Conservation (phyloP, 2,797 vertebrate species). For the Philypnodon macrostomus region DNA sequence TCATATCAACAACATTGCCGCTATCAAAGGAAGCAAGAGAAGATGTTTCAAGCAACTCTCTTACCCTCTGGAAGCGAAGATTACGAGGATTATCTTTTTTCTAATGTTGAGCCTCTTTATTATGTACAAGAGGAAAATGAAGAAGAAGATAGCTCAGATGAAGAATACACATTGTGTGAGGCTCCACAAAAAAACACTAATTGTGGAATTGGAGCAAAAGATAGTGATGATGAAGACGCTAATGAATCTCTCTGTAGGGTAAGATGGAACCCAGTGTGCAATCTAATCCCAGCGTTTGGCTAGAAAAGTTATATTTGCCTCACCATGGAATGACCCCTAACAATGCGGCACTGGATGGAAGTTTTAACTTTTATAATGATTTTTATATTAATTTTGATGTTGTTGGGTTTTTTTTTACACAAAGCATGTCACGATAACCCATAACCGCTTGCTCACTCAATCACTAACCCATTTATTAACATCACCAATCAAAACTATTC, state of each 20-base stretch:
- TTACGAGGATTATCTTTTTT: slow-evolving; percentile 73
- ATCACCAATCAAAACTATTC: background rate
- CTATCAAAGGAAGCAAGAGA: slow-evolving; percentile 11
- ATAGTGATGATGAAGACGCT: slow-evolving; percentile 50
- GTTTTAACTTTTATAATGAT: slow-evolving; percentile 24
- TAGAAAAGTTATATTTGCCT: slow-evolving; percentile 41
- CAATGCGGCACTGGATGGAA: slow-evolving; percentile 42
- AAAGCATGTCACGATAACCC: slow-evolving; percentile 56
- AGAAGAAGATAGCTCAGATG: slow-evolving; percentile 29
- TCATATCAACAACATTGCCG: slow-evolving; percentile 8
- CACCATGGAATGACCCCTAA: slow-evolving; percentile 57
- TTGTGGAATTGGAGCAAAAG: slow-evolving; percentile 45
- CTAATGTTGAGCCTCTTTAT: slow-evolving; percentile 66
- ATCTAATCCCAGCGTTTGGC: slow-evolving; percentile 36
- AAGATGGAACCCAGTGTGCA: slow-evolving; percentile 57
- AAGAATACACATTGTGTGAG: slow-evolving; percentile 67
- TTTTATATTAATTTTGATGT: slow-evolving; percentile 35
- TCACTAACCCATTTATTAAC: background rate
- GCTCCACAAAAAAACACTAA: slow-evolving; percentile 65
- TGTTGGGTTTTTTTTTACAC: slow-evolving; percentile 41
- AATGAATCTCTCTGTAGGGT: slow-evolving; percentile 83
- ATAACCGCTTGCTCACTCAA: slow-evolving; percentile 10
- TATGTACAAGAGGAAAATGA: slow-evolving; percentile 27
- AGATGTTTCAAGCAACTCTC: slow-evolving; percentile 23
- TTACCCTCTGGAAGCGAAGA: slow-evolving; percentile 71